Evolutionary conservation across 2,797 vertebrate species (phyloP), one percentile per base, ranked within the genome.

Genomic region (Trachurus trachurus): DNA sequence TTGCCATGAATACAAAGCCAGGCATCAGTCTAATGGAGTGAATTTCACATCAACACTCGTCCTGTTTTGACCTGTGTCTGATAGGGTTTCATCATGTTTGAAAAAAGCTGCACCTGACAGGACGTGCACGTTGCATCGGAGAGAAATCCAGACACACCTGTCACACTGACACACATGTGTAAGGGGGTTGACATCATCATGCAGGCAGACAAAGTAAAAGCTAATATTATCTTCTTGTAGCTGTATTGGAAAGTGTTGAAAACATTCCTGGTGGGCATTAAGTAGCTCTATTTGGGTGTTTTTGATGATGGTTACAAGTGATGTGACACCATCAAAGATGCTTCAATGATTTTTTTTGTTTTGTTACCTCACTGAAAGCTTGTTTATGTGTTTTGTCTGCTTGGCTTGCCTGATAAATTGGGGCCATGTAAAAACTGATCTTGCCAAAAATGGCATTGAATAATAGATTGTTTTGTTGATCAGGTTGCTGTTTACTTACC

Each of bases 401-500:
- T 83, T 84, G 78, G 58, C 54, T 91, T 87, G 81, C 63, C 84
- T 57, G 76, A 82, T 94, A 95, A 85, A 94, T 93, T 92, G 92
- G 91, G 89, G 93, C 92, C 94, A 94, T 93, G 96, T 96, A 93
- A 96, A 96, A 96, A 95, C 83, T 91, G 93, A 96, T 96, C 94
- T 94, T 93, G 93, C 94, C 96, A 96, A 96, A 96, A 96, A 96
- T 95, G 93, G 93, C 93, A 93, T 87, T 98, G 96, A 98, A 98
- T 97, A 97, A 98, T 97, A 96, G 95, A 97, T 97, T 92, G 94
- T 95, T 93, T 91, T 90, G 91, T 94, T 96, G 96, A 96, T 96
- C 96, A 95, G 95, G 95, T 96, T 95, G 95, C 95, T 96, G 95
- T 97, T 97, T 97, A 96, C 96, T 97, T 97, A 97, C 94, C 95